Conservation (phyloP, 2,113 vertebrate genomes). For the Apteryx owenii region DNA sequence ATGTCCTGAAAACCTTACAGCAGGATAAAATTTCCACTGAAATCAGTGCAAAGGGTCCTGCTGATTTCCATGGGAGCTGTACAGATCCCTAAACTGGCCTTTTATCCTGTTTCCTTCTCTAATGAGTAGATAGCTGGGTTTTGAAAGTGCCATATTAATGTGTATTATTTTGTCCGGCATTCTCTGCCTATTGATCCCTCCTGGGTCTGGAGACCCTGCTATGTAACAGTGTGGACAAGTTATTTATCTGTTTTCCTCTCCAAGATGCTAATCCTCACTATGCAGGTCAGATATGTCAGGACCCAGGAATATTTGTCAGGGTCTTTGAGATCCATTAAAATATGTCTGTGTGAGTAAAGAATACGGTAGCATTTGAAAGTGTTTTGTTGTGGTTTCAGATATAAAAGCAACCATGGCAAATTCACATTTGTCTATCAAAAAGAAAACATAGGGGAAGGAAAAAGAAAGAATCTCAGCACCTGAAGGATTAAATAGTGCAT, state of each 20-base stretch:
- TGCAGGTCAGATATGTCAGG: neutral
- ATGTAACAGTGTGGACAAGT: neutral
- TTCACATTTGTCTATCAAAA: neutral
- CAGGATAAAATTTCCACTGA: neutral
- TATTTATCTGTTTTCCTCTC: neutral
- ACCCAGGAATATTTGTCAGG: neutral
- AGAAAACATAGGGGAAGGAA: neutral
- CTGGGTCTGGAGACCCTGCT: neutral
- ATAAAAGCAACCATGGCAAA: neutral
- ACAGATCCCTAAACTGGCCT: neutral
- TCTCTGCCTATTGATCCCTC: neutral
- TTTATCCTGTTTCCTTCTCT: neutral
- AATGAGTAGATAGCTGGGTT: neutral
- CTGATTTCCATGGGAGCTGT: neutral
- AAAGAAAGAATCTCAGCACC: neutral
- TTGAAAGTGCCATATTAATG: neutral
- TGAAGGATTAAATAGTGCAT: slow-evolving; percentile 8
- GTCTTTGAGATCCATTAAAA: neutral
- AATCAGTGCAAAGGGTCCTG: neutral
- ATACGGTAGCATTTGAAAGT: neutral
- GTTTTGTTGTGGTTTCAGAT: neutral
- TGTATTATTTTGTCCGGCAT: neutral
- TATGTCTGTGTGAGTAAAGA: fast-evolving
- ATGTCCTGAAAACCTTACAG: neutral
- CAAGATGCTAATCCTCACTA: neutral